phyloP scores from a whole-genome alignment of 2,797 vertebrate genomes.

The Argentina silus region DNA sequence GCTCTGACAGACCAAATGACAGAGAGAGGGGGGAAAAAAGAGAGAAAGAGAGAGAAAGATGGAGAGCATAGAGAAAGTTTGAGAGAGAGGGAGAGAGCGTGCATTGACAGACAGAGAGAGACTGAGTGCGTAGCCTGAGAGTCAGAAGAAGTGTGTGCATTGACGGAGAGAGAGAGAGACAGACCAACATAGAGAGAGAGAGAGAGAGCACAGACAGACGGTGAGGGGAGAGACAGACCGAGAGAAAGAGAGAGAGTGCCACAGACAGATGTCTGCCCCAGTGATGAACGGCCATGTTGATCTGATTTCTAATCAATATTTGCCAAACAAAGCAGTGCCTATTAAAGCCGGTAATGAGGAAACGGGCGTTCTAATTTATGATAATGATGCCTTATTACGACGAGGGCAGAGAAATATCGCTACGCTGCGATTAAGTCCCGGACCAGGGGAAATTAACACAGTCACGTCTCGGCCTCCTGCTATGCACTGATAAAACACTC shows the following conservation, averaged over 20 bases:
- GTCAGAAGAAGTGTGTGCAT: too few relatives aligned
- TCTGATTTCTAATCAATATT: slow-evolving; percentile 66
- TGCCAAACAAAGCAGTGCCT: slow-evolving; percentile 58
- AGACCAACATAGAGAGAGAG: slow-evolving; percentile 1
- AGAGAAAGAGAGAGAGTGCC: neutral
- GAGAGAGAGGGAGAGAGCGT: neutral
- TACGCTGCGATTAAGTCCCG: slow-evolving; percentile 41
- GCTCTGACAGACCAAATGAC: neutral
- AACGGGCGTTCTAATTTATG: slow-evolving; percentile 66
- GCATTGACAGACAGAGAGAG: neutral
- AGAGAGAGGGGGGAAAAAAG: neutral
- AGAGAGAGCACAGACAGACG: slow-evolving; percentile 56
- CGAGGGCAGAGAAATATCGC: slow-evolving; percentile 11
- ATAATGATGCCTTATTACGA: slow-evolving; percentile 42
- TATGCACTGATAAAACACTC: slow-evolving; percentile 24
- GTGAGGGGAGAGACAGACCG: slow-evolving; percentile 42
- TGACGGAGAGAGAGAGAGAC: neutral
- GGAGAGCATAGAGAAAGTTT: neutral
- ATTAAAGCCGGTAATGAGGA: slow-evolving; percentile 65
- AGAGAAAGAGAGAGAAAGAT: neutral
- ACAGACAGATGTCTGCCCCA: neutral
- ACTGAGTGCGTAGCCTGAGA: neutral
- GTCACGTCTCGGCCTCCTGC: slow-evolving; percentile 20
- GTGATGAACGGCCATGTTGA: slow-evolving; percentile 49
- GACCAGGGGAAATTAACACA: slow-evolving; percentile 52